A percentile compares a stretch with the other conserved stretches of the same genome.
These are phyloP conservation scores for Botrylloides violaceus DNA, from an alignment of 23 tunicate species.

Conservation along the genomic window DNA sequence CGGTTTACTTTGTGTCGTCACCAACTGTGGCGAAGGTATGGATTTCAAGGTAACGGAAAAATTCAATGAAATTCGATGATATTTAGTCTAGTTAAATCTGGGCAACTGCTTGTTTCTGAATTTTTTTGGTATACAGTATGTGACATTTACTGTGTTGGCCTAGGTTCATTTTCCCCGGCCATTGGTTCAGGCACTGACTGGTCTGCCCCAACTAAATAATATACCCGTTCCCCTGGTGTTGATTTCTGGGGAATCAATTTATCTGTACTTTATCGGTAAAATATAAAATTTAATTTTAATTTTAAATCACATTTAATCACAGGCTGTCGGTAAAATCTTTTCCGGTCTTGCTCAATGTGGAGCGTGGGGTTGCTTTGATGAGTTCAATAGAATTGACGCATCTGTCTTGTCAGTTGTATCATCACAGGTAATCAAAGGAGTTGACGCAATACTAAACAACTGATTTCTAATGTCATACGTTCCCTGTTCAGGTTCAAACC, in stretches of 20 bases:
- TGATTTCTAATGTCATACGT: neutral
- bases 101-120: no score
- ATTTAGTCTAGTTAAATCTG: no score
- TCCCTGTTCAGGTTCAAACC: slow-evolving; percentile 64
- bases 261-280: neutral
- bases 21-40: slow-evolving; percentile 99
- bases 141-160: no score
- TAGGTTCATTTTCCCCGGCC: no score
- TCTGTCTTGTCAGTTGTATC: slow-evolving; percentile 98
- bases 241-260: no score
- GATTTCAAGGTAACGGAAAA: slow-evolving; percentile 97
- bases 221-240: no score
- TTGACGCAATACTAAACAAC: no score
- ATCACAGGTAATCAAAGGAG: slow-evolving; percentile 57
- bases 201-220: no score
- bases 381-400: slow-evolving; percentile 96
- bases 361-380: slow-evolving; percentile 99
- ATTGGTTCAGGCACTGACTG: no score
- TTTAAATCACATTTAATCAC: slow-evolving; percentile 2
- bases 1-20: slow-evolving; percentile 95
- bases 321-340: slow-evolving; percentile 98
- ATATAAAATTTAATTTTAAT: neutral
- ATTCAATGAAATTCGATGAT: no score
- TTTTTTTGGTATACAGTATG: no score
- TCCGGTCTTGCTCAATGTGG: slow-evolving; percentile 98